Base-by-base conservation (phyloP, 2,888 invertebrate species). In the Crossocerus cetratus region DNA sequence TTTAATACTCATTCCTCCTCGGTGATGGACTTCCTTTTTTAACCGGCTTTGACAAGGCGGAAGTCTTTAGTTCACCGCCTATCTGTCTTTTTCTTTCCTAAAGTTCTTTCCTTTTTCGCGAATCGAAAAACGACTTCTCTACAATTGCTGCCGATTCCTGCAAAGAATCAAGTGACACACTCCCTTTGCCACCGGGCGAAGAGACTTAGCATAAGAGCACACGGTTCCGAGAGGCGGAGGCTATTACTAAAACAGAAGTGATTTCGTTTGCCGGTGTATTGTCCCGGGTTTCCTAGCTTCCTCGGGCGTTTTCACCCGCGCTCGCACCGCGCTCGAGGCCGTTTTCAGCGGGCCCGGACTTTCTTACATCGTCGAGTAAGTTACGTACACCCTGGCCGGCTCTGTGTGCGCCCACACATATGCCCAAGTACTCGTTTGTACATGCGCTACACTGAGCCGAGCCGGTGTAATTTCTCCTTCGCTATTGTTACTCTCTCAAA, bases 401-500 rank as follows among this genome's bases (percentile, higher is more conserved):
- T 8, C 8, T 32, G 32, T 32, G 65, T 74, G 53, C 60, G 16
- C 66, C 69, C 71, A 76, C 72, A 66, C 72, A 69, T 74, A 55
- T 49, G 56, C 45, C 56, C 20, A 57, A 54, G 22, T 54, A 21
- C 78, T 61, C 72, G 32, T 43, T 59, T 68, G 72, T 68, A 69
- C 71, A 67, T 65, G 73, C 69, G 75, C 56, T 76, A 69, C 81
- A 74, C 32, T 11, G 32, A 32, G 32, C 32, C 8, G 32, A 8
- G 8, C 32, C 32, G 32, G 64, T 76, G 80, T 79, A 84, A 85
- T 85, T 82, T 85, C 83, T 82, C 84, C 77, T 81, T 79, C 80
- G 77, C 77, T 74, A 79, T 83, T 78, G 80, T 81, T 78, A 74
- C 78, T 78, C 32, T 32, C 72, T 72, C 72, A 55, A 80, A 75